A percentile compares a stretch with the other conserved stretches of the same genome.
Conservation (phyloP, 2,113 vertebrate species). For the Morphnarchus princeps region DNA sequence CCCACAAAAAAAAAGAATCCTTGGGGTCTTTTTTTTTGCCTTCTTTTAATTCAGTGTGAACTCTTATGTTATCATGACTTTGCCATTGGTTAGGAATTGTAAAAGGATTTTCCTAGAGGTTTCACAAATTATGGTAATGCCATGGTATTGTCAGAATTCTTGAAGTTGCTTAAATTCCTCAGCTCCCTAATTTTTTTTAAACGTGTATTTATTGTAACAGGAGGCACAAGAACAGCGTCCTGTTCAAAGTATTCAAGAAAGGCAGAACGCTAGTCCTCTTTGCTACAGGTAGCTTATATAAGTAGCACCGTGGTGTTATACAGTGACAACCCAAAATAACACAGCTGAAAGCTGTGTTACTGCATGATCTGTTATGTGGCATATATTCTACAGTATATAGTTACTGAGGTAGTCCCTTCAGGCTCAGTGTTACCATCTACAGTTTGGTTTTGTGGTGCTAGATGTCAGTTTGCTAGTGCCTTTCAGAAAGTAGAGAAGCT, state of each 20-base stretch:
- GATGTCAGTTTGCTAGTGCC: neutral
- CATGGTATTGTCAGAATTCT: neutral
- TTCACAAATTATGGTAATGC: neutral
- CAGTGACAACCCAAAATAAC: neutral
- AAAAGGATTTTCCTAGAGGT: neutral
- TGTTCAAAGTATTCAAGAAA: neutral
- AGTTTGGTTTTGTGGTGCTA: neutral
- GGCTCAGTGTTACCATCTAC: neutral
- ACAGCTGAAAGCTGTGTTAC: neutral
- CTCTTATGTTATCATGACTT: neutral
- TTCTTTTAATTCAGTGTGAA: neutral
- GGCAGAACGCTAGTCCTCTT: neutral
- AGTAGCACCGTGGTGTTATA: neutral
- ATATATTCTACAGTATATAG: neutral
- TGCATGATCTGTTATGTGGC: neutral
- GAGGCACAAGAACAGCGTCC: neutral
- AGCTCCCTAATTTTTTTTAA: neutral
- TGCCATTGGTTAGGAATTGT: neutral
- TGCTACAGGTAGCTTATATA: neutral
- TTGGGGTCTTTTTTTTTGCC: no score
- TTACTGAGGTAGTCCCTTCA: neutral
- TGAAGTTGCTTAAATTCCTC: neutral
- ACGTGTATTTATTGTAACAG: neutral
- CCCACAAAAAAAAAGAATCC: neutral
- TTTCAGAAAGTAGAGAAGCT: neutral